These are phyloP conservation scores for Apis florea DNA, from an alignment of 1,140 invertebrate species.

Conservation along the genomic window DNA sequence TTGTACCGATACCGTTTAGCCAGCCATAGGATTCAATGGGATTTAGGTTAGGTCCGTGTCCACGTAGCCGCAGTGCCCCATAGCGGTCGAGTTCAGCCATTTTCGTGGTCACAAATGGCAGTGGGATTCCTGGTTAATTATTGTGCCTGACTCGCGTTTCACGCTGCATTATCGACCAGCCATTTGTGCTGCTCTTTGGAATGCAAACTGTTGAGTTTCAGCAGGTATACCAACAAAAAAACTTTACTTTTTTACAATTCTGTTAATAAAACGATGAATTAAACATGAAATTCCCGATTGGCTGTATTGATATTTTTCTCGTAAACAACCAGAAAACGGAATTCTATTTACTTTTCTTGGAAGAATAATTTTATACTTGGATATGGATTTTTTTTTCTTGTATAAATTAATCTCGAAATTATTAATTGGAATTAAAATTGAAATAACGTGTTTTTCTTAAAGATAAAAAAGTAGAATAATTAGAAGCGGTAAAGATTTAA, in stretches of 20 bases:
- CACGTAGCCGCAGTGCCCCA: neutral
- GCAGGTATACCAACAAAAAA: neutral
- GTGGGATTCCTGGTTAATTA: conserved; percentile 14
- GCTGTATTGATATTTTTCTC: neutral
- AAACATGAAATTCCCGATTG: neutral
- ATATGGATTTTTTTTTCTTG: no score
- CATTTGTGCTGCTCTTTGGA: conserved; percentile 6
- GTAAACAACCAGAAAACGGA: neutral
- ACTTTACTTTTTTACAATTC: no score
- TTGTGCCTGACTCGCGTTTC: conserved; percentile 9
- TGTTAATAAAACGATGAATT: no score
- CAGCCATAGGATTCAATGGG: neutral
- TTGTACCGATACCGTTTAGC: neutral
- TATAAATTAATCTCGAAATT: neutral
- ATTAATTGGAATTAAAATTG: neutral
- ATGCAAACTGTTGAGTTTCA: neutral
- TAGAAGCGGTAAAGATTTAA: no score
- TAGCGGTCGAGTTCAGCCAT: conserved; percentile 2
- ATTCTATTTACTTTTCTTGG: neutral
- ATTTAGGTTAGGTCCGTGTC: neutral
- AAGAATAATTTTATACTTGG: no score
- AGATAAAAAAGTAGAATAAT: no score
- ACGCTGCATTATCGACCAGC: conserved; percentile 9
- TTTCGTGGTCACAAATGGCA: conserved; percentile 20
- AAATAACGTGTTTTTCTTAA: no score